These are phyloP conservation scores for Phorcus lineatus DNA, from an alignment of 2,888 invertebrate genomes.

Conservation along the genomic window DNA sequence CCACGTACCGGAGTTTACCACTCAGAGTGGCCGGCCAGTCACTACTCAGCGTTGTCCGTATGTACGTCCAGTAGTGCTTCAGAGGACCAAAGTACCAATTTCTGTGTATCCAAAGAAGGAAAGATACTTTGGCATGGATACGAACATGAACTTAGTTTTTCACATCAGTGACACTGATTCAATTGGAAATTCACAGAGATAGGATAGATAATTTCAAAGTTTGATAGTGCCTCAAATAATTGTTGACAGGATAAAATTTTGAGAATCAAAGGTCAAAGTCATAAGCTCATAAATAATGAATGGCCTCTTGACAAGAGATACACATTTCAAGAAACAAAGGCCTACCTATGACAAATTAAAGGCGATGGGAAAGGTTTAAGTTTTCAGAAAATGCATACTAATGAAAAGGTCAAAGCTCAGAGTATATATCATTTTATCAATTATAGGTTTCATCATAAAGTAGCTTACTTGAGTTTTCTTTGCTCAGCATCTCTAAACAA, in stretches of 20 bases:
- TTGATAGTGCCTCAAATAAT: too few species aligned
- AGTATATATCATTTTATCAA: background rate
- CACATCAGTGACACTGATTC: too few species aligned
- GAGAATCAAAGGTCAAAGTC: too few species aligned
- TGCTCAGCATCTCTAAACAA: conserved; percentile 87
- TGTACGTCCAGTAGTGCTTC: conserved; percentile 85
- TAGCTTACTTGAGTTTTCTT: conserved; percentile 81
- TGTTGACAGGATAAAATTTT: too few species aligned
- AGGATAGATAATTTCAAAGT: too few species aligned
- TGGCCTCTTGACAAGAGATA: background rate
- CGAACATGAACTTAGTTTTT: too few species aligned
- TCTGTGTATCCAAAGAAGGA: conserved; percentile 38
- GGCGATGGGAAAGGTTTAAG: background rate
- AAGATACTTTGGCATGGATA: too few species aligned
- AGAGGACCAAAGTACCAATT: conserved; percentile 92
- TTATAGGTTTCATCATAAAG: background rate
- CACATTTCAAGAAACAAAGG: background rate
- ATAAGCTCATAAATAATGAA: too few species aligned
- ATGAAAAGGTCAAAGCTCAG: background rate
- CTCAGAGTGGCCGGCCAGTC: conserved; percentile 63
- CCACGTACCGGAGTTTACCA: conserved; percentile 84
- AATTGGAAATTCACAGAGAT: too few species aligned
- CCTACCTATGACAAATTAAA: background rate
- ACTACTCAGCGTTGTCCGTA: conserved; percentile 78
- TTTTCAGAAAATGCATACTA: background rate